Evolutionary conservation across 2,888 invertebrate genomes (phyloP).

Genomic region (Muschampia staudingeri): DNA sequence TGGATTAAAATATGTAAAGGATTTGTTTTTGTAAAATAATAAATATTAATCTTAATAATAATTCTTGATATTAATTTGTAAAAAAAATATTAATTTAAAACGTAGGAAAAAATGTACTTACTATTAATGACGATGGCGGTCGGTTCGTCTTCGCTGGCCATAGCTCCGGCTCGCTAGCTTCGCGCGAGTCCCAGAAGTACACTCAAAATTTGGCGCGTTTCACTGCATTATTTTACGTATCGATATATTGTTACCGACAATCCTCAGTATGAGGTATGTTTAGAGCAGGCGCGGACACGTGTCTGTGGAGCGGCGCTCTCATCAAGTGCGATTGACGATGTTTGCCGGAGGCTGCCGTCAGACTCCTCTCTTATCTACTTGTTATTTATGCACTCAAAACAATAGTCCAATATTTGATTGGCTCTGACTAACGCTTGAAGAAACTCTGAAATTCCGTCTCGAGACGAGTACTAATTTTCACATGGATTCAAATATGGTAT

Average conservation of each 20-base stretch:
- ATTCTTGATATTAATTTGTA: background rate
- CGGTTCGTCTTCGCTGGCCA: conserved; percentile 26
- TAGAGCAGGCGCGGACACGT: too few species aligned
- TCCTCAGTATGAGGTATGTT: too few species aligned
- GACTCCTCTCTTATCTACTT: conserved; percentile 24
- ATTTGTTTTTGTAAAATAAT: too few species aligned
- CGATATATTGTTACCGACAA: too few species aligned
- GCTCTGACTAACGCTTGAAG: conserved; percentile 13
- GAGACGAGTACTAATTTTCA: conserved; percentile 25
- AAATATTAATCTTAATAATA: too few species aligned
- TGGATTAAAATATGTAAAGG: too few species aligned
- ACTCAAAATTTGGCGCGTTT: too few species aligned
- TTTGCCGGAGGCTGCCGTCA: conserved; percentile 30
- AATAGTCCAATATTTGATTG: conserved; percentile 6
- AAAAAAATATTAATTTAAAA: too few species aligned
- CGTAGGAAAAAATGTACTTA: background rate
- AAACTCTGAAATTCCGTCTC: conserved; percentile 16
- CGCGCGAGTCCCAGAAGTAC: too few species aligned
- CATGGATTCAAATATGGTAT: conserved; percentile 26
- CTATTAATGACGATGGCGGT: background rate
- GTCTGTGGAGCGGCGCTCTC: too few species aligned
- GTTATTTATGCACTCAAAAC: conserved; percentile 15
- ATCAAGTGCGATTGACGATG: background rate
- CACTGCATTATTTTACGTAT: too few species aligned
- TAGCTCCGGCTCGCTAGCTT: background rate